Evolutionary conservation across 1,140 invertebrate species (phyloP).

Genomic region (Araneus ventricosus): DNA sequence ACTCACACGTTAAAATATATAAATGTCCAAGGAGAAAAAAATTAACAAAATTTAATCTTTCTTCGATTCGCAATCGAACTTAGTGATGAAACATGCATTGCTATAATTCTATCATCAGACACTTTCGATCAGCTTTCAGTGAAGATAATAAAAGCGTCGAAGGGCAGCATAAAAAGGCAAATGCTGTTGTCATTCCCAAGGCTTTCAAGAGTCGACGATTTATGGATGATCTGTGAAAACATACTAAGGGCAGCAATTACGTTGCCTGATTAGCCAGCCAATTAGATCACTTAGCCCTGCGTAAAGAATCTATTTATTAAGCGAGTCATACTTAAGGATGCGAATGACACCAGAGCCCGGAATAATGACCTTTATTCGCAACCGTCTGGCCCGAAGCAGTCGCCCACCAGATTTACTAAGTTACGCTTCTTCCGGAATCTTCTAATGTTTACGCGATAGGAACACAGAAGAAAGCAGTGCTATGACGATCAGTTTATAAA

Average conservation of each 20-base stretch:
- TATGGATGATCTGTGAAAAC: slow-evolving; percentile 11
- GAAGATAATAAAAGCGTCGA: slow-evolving; percentile 7
- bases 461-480: too few relatives aligned
- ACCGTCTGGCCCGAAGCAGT: neutral
- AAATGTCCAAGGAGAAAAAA: too few relatives aligned
- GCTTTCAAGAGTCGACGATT: neutral
- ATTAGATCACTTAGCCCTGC: neutral
- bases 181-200: neutral
- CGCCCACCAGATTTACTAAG: slow-evolving; percentile 12
- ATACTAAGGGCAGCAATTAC: neutral
- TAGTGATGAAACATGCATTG: neutral
- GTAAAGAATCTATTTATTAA: neutral
- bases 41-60: too few relatives aligned
- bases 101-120: neutral
- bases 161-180: neutral
- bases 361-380: slow-evolving; percentile 27
- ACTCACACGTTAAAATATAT: too few relatives aligned
- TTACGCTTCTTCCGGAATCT: slow-evolving; percentile 14
- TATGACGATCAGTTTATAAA: too few relatives aligned
- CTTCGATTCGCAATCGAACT: too few relatives aligned
- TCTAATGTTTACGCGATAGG: too few relatives aligned
- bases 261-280: neutral
- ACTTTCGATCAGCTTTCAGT: neutral
- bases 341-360: neutral
- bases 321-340: neutral